phyloP scores from a whole-genome alignment of 2,797 vertebrate species.

The Lutjanus argentimaculatus region DNA sequence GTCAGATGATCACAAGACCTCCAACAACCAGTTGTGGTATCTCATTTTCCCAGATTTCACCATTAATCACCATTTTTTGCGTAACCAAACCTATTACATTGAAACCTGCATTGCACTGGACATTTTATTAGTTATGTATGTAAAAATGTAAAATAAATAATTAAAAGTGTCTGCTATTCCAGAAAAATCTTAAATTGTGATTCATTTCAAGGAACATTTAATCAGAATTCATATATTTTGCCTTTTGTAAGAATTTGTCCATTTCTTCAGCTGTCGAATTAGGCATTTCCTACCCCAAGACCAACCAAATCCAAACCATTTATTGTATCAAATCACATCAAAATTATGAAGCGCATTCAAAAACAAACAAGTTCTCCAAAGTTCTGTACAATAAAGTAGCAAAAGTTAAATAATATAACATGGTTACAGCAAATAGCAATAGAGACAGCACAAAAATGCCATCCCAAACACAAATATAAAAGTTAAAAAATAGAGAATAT shows the following conservation, averaged over 20 bases:
- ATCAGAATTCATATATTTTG: not conserved
- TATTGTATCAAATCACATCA: too few relatives aligned
- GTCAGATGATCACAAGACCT: constrained; percentile 22
- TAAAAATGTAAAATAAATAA: too few relatives aligned
- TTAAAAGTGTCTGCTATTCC: not conserved
- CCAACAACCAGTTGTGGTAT: not conserved
- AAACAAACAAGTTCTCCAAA: too few relatives aligned
- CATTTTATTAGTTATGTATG: not conserved
- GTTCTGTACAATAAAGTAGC: too few relatives aligned
- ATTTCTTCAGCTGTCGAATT: not conserved
- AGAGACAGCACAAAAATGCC: too few relatives aligned
- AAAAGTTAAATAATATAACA: too few relatives aligned
- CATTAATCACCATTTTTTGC: too few relatives aligned
- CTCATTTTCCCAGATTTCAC: not conserved
- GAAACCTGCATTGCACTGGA: not conserved
- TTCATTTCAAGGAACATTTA: not conserved
- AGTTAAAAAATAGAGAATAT: too few relatives aligned
- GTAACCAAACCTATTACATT: not conserved
- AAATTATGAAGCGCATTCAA: too few relatives aligned
- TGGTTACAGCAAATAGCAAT: too few relatives aligned
- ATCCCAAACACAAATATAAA: too few relatives aligned
- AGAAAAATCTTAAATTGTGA: not conserved
- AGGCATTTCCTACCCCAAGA: not conserved
- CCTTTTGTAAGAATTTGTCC: not conserved
- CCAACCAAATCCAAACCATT: not conserved